Conservation (phyloP, 1,140 invertebrate genomes). For the Drosophila ficusphila region DNA sequence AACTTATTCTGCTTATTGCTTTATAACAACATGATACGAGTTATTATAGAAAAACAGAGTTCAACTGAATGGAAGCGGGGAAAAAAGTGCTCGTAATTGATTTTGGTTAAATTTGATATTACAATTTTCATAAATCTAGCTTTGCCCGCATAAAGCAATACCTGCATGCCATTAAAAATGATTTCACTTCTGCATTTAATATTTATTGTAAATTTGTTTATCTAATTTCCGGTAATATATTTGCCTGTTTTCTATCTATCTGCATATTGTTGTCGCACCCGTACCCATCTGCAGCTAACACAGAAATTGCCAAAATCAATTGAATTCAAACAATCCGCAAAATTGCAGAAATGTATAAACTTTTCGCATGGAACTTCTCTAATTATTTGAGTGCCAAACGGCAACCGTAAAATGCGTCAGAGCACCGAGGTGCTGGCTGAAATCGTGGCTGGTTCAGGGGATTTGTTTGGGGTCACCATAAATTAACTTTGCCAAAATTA, state of each 20-base stretch:
- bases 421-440: constrained; percentile 17
- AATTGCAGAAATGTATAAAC: constrained; percentile 38
- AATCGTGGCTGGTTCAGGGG: constrained; percentile 3
- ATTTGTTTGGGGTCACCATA: constrained; percentile 54
- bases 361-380: constrained; percentile 49
- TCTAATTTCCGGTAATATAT: constrained; percentile 53
- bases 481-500: constrained; percentile 81
- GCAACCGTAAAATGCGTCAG: constrained; percentile 31
- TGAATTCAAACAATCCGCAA: constrained; percentile 34
- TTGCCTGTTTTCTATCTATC: constrained; percentile 26
- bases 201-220: constrained; percentile 45
- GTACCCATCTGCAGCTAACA: neutral
- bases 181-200: constrained; percentile 28
- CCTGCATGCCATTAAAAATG: constrained; percentile 11
- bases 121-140: constrained; percentile 10
- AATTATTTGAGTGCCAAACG: constrained; percentile 62
- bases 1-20: constrained; percentile 39
- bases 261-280: constrained; percentile 30
- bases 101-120: neutral
- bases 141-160: constrained; percentile 13
- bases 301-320: constrained; percentile 27
- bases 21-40: constrained; percentile 15
- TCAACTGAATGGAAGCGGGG: neutral
- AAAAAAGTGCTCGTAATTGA: neutral
- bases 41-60: neutral